Base-by-base conservation (phyloP, 2,888 invertebrate genomes). In the Trissolcus brochymenae region DNA sequence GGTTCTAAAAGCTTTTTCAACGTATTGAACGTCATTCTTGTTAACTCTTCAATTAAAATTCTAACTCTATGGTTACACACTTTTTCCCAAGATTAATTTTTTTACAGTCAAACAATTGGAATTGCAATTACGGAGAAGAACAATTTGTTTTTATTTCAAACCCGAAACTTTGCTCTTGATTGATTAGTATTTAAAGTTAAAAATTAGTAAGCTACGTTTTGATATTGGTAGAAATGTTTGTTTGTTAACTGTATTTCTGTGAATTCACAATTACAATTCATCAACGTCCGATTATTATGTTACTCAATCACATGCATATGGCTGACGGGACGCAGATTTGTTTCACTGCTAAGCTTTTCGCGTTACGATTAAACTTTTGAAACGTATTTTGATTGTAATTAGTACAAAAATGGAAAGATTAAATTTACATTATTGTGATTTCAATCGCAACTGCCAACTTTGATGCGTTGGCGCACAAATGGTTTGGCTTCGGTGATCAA, bases 1-100 rank as follows among this genome's bases (percentile, higher is more conserved):
- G 62, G 65, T 51, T 76, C 71, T 72, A 62, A 72, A 76, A 76
- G 76, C 76, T 61, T 71, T 76, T 51, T 50, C 65, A 25, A 51
- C 65, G 40, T 59, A 59, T 51, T 60, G 65, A 55, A 29, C 54
- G 25, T 25, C 25, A 54, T 65, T 70, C 59, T n/a, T 21, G 76
- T 65, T 76, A 70, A 25, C 25, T 54, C 65, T 51, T 65, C 70
- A 41, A 65, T 65, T 76, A 76, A 70, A 51, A 76, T 65, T 41
- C 59, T 60, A 53, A 65, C 59, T 64, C 25, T 54, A 11, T 21
- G 29, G 53, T 11, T 50, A 46, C 35, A 13, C 19, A 35, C 17
- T 29, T 43, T 43, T 6, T 43, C 4, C 51, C 7, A 51, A 51
- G 17, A 51, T 17, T 7, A 19, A 51, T 13, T 51, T 43, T 43